phyloP scores from a whole-genome alignment of 2,797 vertebrate genomes.

The Myotis findleyi region DNA sequence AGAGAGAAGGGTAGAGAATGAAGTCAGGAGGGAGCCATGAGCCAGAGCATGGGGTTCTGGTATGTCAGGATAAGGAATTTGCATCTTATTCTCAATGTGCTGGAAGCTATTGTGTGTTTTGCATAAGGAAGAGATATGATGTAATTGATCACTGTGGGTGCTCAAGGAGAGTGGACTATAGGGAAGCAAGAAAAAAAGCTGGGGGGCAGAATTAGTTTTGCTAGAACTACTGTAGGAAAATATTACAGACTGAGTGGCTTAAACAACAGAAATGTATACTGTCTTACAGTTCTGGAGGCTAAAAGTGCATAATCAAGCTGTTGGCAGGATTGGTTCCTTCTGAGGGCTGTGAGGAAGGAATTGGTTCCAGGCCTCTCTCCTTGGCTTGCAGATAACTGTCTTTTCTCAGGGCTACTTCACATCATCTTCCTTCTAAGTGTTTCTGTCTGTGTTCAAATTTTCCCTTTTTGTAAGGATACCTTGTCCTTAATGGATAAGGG shows the following conservation, averaged over 20 bases:
- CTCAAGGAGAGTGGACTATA: not conserved
- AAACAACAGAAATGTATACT: not conserved
- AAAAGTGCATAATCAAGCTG: not conserved
- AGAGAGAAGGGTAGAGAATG: not conserved
- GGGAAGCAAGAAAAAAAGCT: not conserved
- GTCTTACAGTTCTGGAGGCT: not conserved
- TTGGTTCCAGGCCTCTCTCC: not conserved
- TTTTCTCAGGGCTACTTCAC: not conserved
- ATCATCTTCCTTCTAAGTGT: not conserved
- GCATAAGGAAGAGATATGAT: not conserved
- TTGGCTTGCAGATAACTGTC: not conserved
- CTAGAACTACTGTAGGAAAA: not conserved
- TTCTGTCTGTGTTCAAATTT: not conserved
- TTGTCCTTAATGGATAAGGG: not conserved
- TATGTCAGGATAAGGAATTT: not conserved
- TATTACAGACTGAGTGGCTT: not conserved
- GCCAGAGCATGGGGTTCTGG: not conserved
- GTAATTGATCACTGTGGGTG: not conserved
- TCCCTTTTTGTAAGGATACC: not conserved
- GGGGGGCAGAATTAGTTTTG: not conserved
- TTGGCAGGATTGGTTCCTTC: not conserved
- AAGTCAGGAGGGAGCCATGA: not conserved
- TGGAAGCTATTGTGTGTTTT: not conserved
- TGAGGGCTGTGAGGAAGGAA: not conserved
- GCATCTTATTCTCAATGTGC: not conserved